These are phyloP conservation scores for Coelinius sp. DNA, from an alignment of 2,888 invertebrate genomes.

Conservation along the genomic window DNA sequence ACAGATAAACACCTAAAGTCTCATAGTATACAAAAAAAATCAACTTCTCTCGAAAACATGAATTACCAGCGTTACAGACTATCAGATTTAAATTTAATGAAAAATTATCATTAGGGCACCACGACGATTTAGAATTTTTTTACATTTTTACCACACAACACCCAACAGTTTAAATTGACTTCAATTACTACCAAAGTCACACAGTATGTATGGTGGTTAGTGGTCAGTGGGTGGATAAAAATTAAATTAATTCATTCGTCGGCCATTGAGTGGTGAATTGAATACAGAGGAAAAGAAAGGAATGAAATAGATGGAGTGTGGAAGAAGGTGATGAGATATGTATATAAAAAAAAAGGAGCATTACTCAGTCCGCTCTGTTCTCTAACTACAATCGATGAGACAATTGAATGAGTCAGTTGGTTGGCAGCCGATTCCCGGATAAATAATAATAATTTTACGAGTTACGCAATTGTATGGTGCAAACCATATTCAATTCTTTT, in stretches of 20 bases:
- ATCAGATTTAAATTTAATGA: not conserved
- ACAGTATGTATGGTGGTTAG: not conserved
- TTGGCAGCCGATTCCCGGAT: constrained; percentile 1
- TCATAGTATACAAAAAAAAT: not conserved
- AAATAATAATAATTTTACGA: not conserved
- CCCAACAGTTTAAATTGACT: constrained; percentile 40
- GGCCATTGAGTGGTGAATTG: not conserved
- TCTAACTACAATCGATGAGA: constrained; percentile 14
- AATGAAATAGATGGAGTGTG: not conserved
- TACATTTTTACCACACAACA: constrained; percentile 22
- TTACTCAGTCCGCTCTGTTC: constrained; percentile 15
- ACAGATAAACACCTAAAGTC: no score
- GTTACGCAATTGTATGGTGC: not conserved
- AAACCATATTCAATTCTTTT: not conserved
- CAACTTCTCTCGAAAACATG: not conserved
- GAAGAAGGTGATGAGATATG: not conserved
- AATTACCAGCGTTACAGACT: not conserved
- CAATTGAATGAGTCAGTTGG: constrained; percentile 21
- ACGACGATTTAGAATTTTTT: not conserved
- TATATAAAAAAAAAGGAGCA: no score
- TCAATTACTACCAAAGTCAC: constrained; percentile 45
- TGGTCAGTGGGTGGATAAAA: constrained; percentile 19
- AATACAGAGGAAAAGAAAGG: not conserved
- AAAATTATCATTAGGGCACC: not conserved
- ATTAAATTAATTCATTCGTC: constrained; percentile 15